A percentile compares a stretch with the other conserved stretches of the same genome.
These are phyloP conservation scores for Thomomys bottae DNA, from an alignment of 2,113 vertebrate species.

Conservation along the genomic window DNA sequence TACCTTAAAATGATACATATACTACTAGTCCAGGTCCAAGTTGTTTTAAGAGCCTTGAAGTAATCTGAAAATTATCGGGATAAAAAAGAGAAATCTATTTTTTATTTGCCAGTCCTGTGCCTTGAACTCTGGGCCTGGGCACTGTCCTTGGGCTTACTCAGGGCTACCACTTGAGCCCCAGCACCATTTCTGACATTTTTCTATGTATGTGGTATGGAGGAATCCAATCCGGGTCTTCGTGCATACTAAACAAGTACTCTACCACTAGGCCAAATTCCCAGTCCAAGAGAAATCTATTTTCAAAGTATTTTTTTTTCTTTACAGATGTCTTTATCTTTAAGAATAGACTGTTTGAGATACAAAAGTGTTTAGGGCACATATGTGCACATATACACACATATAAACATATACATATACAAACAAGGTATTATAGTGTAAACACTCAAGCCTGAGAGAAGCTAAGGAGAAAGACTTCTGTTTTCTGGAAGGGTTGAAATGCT, in stretches of 20 bases:
- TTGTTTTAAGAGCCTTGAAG: not conserved
- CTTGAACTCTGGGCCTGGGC: too few species aligned
- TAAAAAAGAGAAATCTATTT: not conserved
- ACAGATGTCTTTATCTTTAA: not conserved
- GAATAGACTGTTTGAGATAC: not conserved
- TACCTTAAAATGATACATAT: not conserved
- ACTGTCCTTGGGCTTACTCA: too few species aligned
- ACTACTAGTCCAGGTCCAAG: not conserved
- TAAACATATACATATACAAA: not conserved
- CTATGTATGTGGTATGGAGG: too few species aligned
- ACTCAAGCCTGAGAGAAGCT: not conserved
- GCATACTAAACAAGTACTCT: too few species aligned
- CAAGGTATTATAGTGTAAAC: not conserved
- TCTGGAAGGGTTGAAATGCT: not conserved
- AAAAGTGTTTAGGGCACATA: not conserved
- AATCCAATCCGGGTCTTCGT: too few species aligned
- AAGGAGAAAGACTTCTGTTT: not conserved
- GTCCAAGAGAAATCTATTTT: not conserved
- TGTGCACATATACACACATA: not conserved
- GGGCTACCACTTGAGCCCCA: too few species aligned
- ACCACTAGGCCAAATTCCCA: too few species aligned
- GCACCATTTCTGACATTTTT: too few species aligned
- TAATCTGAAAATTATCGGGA: constrained; percentile 16
- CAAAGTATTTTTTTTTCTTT: not conserved
- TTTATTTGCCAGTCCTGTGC: too few species aligned